phyloP scores from a whole-genome alignment of 2,113 vertebrate species.

The Serilophus lunatus region DNA sequence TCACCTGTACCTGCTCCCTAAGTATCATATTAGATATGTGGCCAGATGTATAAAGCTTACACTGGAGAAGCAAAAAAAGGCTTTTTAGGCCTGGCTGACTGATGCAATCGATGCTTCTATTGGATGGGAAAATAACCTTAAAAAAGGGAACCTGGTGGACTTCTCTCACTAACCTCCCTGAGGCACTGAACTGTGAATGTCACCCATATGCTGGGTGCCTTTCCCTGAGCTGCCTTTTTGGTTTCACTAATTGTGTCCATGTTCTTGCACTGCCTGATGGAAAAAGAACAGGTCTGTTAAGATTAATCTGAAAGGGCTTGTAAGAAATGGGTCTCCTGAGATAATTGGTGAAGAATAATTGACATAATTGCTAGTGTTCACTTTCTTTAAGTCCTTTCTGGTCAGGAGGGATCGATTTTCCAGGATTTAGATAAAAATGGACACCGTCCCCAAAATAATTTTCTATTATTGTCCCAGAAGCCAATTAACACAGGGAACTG shows the following conservation, averaged over 20 bases:
- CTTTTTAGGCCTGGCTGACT: background rate
- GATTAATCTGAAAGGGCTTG: background rate
- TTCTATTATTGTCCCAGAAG: constrained; percentile 37
- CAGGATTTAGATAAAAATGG: constrained; percentile 33
- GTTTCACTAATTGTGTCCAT: background rate
- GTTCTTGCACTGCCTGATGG: background rate
- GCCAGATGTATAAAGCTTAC: background rate
- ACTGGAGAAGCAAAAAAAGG: background rate
- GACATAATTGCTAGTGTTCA: constrained; percentile 26
- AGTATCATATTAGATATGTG: background rate
- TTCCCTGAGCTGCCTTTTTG: background rate
- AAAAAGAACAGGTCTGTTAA: constrained; percentile 1
- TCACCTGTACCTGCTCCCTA: background rate
- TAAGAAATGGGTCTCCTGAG: constrained; percentile 49
- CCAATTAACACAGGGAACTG: constrained; percentile 38
- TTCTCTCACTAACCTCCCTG: background rate
- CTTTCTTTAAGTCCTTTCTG: constrained; percentile 11
- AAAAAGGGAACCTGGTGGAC: background rate
- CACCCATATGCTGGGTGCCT: background rate
- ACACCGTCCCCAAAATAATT: constrained; percentile 3
- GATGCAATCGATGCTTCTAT: background rate
- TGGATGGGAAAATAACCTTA: background rate
- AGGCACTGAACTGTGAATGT: background rate
- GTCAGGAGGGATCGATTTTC: constrained; percentile 35
- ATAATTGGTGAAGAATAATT: constrained; percentile 44